A percentile compares a stretch with the other conserved stretches of the same genome.
Evolutionary conservation across 2,113 vertebrate species (phyloP).

Genomic region (Microcebus tavaratra): DNA sequence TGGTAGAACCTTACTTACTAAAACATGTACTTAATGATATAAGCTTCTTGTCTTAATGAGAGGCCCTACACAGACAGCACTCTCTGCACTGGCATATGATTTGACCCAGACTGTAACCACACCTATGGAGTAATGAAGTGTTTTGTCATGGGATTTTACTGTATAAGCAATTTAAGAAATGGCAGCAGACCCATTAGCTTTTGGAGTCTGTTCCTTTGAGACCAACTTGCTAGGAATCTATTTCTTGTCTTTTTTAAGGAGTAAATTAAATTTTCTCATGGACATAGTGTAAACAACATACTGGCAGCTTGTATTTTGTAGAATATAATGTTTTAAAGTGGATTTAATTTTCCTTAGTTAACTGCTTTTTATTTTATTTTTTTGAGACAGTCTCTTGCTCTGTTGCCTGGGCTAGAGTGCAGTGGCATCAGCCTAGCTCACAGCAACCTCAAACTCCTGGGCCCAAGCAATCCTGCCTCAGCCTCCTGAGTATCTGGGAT

Average conservation of each 20-base stretch:
- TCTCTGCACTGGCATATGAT: background rate
- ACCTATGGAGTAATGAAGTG: background rate
- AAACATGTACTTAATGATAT: background rate
- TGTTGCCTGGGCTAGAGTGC: too few species aligned
- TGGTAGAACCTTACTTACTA: background rate
- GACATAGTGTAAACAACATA: constrained; percentile 13
- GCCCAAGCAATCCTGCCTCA: too few species aligned
- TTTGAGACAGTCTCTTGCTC: too few species aligned
- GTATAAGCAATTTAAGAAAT: background rate
- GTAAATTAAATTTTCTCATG: constrained; percentile 35
- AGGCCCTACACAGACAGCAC: background rate
- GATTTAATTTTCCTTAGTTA: constrained; percentile 53
- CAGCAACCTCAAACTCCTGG: too few species aligned
- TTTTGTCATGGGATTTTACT: constrained; percentile 10
- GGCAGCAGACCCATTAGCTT: constrained; percentile 2
- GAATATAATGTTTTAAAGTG: constrained; percentile 33
- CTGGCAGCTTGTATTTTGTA: constrained; percentile 28
- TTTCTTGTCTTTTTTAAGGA: constrained; percentile 44
- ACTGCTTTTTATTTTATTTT: constrained; percentile 2
- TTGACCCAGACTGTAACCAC: background rate
- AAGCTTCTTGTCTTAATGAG: background rate
- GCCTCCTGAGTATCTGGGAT: too few species aligned
- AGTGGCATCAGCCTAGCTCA: too few species aligned
- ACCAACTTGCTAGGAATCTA: constrained; percentile 25
- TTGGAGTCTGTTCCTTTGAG: constrained; percentile 30